phyloP scores from a whole-genome alignment of 2,113 vertebrate species.

The Glareola pratincola region DNA sequence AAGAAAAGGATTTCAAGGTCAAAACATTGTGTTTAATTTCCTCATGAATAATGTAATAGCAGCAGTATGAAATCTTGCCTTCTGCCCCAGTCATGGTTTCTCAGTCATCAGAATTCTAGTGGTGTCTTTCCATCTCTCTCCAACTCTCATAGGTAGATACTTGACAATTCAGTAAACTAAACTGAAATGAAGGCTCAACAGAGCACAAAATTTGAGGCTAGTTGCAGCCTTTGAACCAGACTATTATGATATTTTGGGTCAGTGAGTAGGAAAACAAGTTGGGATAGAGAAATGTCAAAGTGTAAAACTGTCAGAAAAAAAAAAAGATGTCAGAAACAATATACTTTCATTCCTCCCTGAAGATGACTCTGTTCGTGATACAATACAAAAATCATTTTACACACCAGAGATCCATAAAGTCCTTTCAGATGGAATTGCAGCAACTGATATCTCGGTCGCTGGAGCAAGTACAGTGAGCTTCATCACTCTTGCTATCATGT shows the following conservation, averaged over 20 bases:
- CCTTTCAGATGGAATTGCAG: conserved; percentile 17
- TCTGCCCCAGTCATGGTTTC: background rate
- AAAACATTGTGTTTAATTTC: background rate
- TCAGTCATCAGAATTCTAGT: conserved; percentile 5
- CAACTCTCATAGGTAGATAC: background rate
- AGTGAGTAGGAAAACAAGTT: conserved; percentile 52
- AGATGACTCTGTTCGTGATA: conserved; percentile 40
- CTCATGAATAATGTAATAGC: background rate
- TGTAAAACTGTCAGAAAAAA: conserved; percentile 22
- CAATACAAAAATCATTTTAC: conserved; percentile 52
- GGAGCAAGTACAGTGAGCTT: background rate
- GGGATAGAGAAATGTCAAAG: conserved; percentile 31
- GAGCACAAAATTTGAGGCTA: conserved; percentile 48
- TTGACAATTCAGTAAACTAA: conserved; percentile 35
- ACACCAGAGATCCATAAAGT: conserved; percentile 56
- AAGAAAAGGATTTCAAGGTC: background rate
- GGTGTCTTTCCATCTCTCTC: background rate
- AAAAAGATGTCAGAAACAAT: conserved; percentile 50
- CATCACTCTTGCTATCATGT: background rate
- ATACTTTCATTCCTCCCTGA: conserved; percentile 23
- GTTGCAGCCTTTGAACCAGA: conserved; percentile 33
- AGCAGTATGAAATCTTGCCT: background rate
- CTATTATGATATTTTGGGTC: conserved; percentile 35
- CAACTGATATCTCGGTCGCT: background rate
- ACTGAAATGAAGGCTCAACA: conserved; percentile 45